Conservation (phyloP, 2,888 invertebrate genomes). For the Cephalotes varians region DNA sequence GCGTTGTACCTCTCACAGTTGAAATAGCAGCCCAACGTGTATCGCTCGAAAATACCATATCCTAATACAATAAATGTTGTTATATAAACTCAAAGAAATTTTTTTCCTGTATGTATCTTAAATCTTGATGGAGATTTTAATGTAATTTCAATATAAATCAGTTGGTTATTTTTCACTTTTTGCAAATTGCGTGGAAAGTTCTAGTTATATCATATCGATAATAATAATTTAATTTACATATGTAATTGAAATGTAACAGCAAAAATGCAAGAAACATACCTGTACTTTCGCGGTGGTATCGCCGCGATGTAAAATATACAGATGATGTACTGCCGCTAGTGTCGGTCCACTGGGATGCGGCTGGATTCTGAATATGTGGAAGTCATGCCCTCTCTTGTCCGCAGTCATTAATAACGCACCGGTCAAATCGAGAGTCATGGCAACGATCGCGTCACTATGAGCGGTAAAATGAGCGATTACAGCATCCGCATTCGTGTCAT, state of each 20-base stretch:
- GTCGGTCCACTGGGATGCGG: conserved; percentile 96
- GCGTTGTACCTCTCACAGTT: conserved; percentile 98
- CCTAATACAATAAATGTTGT: conserved; percentile 86
- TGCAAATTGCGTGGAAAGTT: neutral
- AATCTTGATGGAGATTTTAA: neutral
- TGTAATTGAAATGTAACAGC: neutral
- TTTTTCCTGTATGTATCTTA: neutral
- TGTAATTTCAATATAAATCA: too few species aligned
- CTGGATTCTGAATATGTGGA: conserved; percentile 97
- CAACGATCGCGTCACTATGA: conserved; percentile 95
- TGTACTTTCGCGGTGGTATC: conserved; percentile 98
- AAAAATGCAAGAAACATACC: conserved; percentile 79
- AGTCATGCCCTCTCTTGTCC: conserved; percentile 97
- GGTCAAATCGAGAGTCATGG: conserved; percentile 95
- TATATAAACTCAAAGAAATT: neutral
- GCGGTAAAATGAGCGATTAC: conserved; percentile 95
- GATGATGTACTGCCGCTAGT: conserved; percentile 96
- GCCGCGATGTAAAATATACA: conserved; percentile 97
- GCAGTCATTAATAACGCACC: conserved; percentile 96
- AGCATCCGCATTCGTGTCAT: conserved; percentile 90
- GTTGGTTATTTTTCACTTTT: neutral
- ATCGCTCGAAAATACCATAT: conserved; percentile 96
- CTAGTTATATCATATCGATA: neutral
- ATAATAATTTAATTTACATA: neutral
- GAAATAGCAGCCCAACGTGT: conserved; percentile 98